These are phyloP conservation scores for Brevimyrus niger DNA, from an alignment of 2,113 vertebrate species.

Conservation along the genomic window DNA sequence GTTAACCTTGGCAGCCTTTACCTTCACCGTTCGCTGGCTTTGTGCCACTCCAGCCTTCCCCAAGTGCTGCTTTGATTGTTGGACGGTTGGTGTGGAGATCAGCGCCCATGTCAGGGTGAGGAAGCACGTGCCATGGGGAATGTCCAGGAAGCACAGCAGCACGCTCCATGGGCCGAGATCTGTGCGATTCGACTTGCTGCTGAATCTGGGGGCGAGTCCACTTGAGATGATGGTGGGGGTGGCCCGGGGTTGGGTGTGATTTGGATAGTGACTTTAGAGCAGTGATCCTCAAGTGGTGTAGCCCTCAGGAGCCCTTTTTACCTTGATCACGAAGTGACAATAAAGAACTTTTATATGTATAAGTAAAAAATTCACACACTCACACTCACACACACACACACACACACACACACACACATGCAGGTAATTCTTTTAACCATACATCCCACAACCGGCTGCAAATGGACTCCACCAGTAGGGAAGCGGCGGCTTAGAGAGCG, in stretches of 20 bases:
- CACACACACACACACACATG: no score
- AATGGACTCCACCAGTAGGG: not conserved
- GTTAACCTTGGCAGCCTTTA: not conserved
- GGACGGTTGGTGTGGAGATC: not conserved
- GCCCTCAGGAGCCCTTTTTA: not conserved
- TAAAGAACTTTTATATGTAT: not conserved
- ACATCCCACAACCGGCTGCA: not conserved
- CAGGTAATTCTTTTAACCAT: not conserved
- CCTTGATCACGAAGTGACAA: not conserved
- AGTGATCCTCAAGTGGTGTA: slow-evolving; percentile 18
- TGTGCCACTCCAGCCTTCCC: not conserved
- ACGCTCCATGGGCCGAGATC: not conserved
- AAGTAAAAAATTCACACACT: not conserved
- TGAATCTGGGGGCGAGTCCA: not conserved
- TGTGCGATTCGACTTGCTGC: not conserved
- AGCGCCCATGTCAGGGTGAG: not conserved
- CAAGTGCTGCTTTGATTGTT: not conserved
- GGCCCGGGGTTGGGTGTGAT: slow-evolving; percentile 1
- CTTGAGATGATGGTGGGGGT: not conserved
- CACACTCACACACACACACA: not conserved
- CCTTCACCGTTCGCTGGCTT: not conserved
- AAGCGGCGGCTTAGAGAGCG: not conserved
- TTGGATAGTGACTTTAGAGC: slow-evolving; percentile 46
- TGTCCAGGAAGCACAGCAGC: not conserved
- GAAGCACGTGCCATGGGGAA: not conserved